Evolutionary conservation across 1,140 invertebrate genomes (phyloP).

Genomic region (Goniozus legneri): DNA sequence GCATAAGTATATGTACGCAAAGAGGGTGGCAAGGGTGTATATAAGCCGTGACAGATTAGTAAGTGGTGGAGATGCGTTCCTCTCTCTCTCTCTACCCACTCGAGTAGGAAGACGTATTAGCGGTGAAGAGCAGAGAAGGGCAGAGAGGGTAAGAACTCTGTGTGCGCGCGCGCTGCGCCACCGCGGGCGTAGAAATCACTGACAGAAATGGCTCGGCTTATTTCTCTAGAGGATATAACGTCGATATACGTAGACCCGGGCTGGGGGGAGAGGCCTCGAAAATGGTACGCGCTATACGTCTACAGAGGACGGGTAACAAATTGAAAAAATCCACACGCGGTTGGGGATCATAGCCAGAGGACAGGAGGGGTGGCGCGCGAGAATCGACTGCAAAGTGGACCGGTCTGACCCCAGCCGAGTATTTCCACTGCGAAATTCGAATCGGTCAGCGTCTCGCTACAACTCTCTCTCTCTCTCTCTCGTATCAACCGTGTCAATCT

Average conservation of each 20-base stretch:
- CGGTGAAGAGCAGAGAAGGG: conserved; percentile 7
- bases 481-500: not conserved
- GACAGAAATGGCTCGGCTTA: conserved; percentile 21
- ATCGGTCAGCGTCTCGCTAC: too few relatives aligned
- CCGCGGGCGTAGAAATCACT: conserved; percentile 21
- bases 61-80: not conserved
- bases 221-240: conserved; percentile 20
- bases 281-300: not conserved
- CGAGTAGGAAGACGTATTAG: too few relatives aligned
- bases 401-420: too few relatives aligned
- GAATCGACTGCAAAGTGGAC: not conserved
- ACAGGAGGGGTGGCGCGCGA: not conserved
- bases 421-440: too few relatives aligned
- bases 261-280: too few relatives aligned
- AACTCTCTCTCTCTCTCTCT: not conserved
- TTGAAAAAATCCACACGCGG: too few relatives aligned
- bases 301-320: not conserved
- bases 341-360: too few relatives aligned
- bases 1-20: too few relatives aligned
- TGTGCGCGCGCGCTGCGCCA: too few relatives aligned
- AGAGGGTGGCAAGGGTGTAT: conserved; percentile 1
- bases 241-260: conserved; percentile 9
- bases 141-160: conserved; percentile 15
- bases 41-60: conserved; percentile 5
- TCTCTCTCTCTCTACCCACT: conserved; percentile 11